phyloP scores from a whole-genome alignment of 2,113 vertebrate species.

The Anolis sagrei region DNA sequence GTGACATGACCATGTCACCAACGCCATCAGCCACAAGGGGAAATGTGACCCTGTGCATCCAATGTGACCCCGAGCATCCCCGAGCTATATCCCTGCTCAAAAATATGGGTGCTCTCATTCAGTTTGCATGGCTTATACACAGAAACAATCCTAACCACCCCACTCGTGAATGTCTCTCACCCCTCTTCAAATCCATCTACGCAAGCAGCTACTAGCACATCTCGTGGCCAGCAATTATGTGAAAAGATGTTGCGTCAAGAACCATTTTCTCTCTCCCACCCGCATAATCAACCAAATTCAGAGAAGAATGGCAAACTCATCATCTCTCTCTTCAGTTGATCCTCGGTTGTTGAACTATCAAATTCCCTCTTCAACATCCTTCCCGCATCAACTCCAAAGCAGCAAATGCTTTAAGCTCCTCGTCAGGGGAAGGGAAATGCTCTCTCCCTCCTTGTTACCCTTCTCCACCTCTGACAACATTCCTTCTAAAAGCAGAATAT shows the following conservation, averaged over 20 bases:
- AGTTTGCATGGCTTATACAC: background rate
- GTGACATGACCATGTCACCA: no score
- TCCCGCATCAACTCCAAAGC: background rate
- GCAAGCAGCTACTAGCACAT: background rate
- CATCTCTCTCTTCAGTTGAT: background rate
- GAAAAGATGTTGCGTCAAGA: background rate
- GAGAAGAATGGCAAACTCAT: background rate
- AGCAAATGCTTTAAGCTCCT: background rate
- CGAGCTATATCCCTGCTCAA: background rate
- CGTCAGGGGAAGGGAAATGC: background rate
- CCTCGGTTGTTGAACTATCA: background rate
- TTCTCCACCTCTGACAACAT: no score
- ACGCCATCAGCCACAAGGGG: background rate
- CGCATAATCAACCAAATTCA: background rate
- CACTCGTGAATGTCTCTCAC: background rate
- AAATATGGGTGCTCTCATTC: background rate
- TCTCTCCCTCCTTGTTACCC: background rate
- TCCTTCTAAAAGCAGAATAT: background rate
- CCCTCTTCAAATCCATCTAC: background rate
- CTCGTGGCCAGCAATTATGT: background rate
- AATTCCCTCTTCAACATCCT: background rate
- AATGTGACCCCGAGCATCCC: no score
- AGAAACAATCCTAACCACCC: background rate
- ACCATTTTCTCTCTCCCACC: no score
- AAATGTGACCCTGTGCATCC: background rate